These are phyloP conservation scores for Agelastica alni DNA, from an alignment of 2,888 invertebrate species.

Conservation along the genomic window DNA sequence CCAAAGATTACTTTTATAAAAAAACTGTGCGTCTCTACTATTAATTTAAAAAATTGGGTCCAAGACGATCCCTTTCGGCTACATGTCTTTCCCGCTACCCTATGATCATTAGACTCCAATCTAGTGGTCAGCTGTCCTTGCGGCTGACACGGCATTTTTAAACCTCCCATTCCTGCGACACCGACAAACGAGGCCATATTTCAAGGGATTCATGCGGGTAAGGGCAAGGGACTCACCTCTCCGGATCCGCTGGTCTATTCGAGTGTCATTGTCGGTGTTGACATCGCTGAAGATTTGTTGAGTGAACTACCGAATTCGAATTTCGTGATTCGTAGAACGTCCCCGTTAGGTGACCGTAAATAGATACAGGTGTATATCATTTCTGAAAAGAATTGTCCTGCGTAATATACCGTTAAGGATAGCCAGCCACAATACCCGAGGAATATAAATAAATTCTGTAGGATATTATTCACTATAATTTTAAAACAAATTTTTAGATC, in stretches of 20 bases:
- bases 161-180: constrained; percentile 36
- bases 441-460: too few species aligned
- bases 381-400: too few species aligned
- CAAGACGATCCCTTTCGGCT: background rate
- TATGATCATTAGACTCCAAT: constrained; percentile 19
- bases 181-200: constrained; percentile 48
- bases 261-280: constrained; percentile 14
- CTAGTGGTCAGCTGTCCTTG: constrained; percentile 38
- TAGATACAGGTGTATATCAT: too few species aligned
- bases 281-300: constrained; percentile 8
- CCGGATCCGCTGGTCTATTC: constrained; percentile 5
- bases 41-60: too few species aligned
- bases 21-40: too few species aligned
- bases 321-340: background rate
- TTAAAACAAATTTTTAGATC: background rate
- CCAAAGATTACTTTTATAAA: too few species aligned
- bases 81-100: background rate
- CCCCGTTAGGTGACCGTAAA: too few species aligned
- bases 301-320: background rate
- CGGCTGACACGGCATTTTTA: constrained; percentile 48
- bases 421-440: too few species aligned
- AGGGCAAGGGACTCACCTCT: constrained; percentile 15
- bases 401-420: too few species aligned
- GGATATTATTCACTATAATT: background rate
- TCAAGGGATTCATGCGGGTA: constrained; percentile 35